Evolutionary conservation across 2,888 invertebrate species (phyloP), one percentile per base, ranked within the genome.

Genomic region (Epinotia nisella): DNA sequence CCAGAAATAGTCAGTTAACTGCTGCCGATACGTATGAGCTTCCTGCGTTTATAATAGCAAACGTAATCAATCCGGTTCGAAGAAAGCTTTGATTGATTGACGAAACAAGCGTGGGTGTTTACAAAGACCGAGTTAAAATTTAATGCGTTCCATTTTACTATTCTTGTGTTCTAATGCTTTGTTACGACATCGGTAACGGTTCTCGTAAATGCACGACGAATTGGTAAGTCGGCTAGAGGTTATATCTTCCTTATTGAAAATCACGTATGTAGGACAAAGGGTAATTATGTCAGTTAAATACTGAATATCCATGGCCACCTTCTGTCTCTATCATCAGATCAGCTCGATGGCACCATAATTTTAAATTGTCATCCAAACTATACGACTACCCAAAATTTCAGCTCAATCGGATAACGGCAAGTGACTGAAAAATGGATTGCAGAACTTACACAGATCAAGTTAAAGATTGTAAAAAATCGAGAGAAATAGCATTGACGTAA

Each of bases 1-100:
- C n/a, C 49, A 49, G 7, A 7, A n/a, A n/a, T 49, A n/a, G n/a
- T n/a, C 49, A 49, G 49, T 7, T 7, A 5, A 29, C 7, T 29
- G 1, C 2, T 15, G 29, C 2, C 1, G 7, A 29, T 58, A n/a
- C 58, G 29, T 29, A 55, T 10, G 13, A 58, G 64, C 64, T 58
- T 73, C 69, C 73, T 64, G 24, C 21, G 19, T 69, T 65, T 59
- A 58, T 65, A 66, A 75, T 71, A 64, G 74, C 65, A 29, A 71
- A 55, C 45, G 59, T 73, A 66, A 71, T 82, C 82, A 80, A 80
- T 81, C 80, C 79, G 79, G 60, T 41, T 82, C 81, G 81, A 85
- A 83, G 79, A 80, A 78, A 78, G 71, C 77, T 78, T 77, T 80
- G 83, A 87, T 84, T 85, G 86, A 87, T 85, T 84, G 85, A 84